These are phyloP conservation scores for Takifugu bimaculatus DNA, from an alignment of 2,113 vertebrate genomes.

Conservation along the genomic window DNA sequence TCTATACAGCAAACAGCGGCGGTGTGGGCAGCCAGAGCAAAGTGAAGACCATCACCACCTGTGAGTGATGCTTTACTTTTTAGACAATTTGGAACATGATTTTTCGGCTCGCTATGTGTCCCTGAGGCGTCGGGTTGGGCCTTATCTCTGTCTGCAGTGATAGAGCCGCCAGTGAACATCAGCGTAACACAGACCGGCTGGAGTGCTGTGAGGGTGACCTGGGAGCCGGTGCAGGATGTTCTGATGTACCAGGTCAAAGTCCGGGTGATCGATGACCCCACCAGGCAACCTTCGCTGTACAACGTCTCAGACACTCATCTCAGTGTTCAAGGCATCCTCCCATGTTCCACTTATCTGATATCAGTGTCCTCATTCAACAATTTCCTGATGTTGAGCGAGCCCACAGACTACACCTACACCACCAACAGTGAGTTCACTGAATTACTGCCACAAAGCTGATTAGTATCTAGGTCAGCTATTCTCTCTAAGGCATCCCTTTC, in stretches of 20 bases:
- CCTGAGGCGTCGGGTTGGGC: not conserved
- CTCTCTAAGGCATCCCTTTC: conserved; percentile 49
- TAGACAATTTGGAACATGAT: not conserved
- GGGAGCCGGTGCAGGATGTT: conserved; percentile 63
- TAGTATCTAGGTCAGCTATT: conserved; percentile 63
- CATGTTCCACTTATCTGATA: conserved; percentile 73
- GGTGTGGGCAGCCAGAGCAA: conserved; percentile 64
- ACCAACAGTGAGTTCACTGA: conserved; percentile 73
- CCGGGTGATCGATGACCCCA: conserved; percentile 16
- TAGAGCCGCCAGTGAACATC: conserved; percentile 58
- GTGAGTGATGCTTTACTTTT: conserved; percentile 57
- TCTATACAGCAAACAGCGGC: conserved; percentile 66
- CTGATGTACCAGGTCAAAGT: conserved; percentile 63
- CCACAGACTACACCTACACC: conserved; percentile 49
- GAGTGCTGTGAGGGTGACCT: conserved; percentile 45
- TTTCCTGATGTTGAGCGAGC: conserved; percentile 70
- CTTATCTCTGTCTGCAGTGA: conserved; percentile 58
- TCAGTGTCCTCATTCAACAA: conserved; percentile 66
- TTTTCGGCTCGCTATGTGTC: not conserved
- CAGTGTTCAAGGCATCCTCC: conserved; percentile 52
- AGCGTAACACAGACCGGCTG: conserved; percentile 12
- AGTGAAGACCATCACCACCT: conserved; percentile 66
- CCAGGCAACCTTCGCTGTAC: not conserved
- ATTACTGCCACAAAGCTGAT: conserved; percentile 47
- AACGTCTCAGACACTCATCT: conserved; percentile 44